Conservation (phyloP, 2,113 vertebrate genomes). For the Prolemur simus region DNA sequence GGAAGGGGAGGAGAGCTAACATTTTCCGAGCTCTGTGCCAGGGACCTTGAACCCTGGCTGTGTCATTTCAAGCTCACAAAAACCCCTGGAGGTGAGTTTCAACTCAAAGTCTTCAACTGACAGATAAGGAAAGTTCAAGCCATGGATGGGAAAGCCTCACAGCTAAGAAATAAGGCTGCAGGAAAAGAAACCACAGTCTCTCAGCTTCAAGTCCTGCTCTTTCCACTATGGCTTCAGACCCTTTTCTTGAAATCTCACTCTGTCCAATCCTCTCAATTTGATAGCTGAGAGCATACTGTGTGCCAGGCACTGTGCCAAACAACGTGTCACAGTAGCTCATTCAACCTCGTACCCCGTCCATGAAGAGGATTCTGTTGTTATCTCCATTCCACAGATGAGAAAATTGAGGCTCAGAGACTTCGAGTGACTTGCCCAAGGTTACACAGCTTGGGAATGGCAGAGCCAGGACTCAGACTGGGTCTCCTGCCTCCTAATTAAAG, state of each 20-base stretch:
- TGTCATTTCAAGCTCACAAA: not conserved
- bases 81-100: not conserved
- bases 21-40: not conserved
- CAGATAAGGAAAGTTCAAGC: not conserved
- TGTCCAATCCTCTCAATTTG: not conserved
- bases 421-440: not conserved
- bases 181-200: not conserved
- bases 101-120: not conserved
- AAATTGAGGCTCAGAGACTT: slow-evolving; percentile 24
- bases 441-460: not conserved
- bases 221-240: not conserved
- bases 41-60: not conserved
- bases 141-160: not conserved
- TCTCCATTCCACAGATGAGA: not conserved
- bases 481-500: not conserved
- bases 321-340: not conserved
- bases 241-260: not conserved
- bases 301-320: not conserved
- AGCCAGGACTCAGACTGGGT: not conserved
- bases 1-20: not conserved
- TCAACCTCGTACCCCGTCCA: not conserved
- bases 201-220: not conserved
- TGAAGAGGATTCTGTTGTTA: not conserved
- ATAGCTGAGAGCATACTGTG: fast-evolving
- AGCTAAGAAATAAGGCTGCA: not conserved